Percentiles rank a stretch among this genome's conserved stretches.
Evolutionary conservation across 2,888 invertebrate genomes (phyloP).

Genomic region (Rhamphomyia laevipes): DNA sequence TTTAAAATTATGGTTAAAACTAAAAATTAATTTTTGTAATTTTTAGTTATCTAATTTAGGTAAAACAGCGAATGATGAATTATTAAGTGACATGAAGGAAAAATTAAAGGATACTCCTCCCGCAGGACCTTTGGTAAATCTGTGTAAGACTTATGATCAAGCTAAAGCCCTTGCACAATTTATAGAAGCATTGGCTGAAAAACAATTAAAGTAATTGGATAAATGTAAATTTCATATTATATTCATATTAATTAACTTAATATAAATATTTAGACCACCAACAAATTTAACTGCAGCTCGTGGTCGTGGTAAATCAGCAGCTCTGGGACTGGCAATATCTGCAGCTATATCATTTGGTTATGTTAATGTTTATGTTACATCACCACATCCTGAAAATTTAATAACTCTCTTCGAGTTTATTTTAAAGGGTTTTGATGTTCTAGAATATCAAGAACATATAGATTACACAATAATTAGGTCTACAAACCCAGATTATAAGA

Average conservation of each 20-base stretch:
- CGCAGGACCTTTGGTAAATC: slow-evolving; percentile 74
- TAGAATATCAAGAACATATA: slow-evolving; percentile 90
- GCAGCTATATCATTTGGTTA: slow-evolving; percentile 69
- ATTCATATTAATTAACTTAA: background rate
- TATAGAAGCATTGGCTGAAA: slow-evolving; percentile 91
- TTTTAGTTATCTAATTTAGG: slow-evolving; percentile 28
- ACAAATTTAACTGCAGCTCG: slow-evolving; percentile 92
- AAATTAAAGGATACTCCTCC: slow-evolving; percentile 85
- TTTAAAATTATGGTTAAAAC: background rate
- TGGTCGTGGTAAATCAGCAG: slow-evolving; percentile 97
- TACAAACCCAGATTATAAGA: slow-evolving; percentile 91
- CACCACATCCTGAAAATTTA: slow-evolving; percentile 96
- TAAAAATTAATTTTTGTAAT: background rate
- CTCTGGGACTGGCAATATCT: slow-evolving; percentile 84
- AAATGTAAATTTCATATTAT: background rate
- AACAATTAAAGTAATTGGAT: slow-evolving; percentile 45
- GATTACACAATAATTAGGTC: slow-evolving; percentile 93
- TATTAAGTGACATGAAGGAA: slow-evolving; percentile 65
- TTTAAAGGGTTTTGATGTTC: slow-evolving; percentile 86
- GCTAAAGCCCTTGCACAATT: slow-evolving; percentile 86
- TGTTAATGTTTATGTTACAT: slow-evolving; percentile 91
- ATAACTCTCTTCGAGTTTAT: slow-evolving; percentile 96
- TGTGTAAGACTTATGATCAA: slow-evolving; percentile 89
- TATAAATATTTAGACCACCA: slow-evolving; percentile 51
- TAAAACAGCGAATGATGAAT: slow-evolving; percentile 39